Evolutionary conservation across 2,797 vertebrate genomes (phyloP).

Genomic region (Centroberyx gerrardi): DNA sequence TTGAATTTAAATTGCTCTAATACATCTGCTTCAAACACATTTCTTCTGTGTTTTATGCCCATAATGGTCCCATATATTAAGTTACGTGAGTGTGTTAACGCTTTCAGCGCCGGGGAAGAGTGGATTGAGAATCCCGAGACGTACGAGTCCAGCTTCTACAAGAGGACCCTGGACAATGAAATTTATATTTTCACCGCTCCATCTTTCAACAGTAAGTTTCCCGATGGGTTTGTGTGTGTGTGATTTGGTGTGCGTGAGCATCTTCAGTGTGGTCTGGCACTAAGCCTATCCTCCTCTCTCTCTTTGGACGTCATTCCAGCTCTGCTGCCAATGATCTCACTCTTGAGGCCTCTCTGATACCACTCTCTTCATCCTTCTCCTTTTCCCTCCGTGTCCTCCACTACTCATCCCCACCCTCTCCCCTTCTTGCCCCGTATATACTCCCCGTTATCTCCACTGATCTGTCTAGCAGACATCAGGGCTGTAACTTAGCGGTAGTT

Average conservation of each 20-base stretch:
- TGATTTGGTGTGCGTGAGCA: slow-evolving; percentile 17
- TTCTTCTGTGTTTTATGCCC: slow-evolving; percentile 41
- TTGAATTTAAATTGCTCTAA: slow-evolving; percentile 48
- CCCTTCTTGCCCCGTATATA: slow-evolving; percentile 39
- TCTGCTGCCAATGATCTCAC: slow-evolving; percentile 64
- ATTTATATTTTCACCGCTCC: slow-evolving; percentile 98
- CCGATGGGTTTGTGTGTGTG: slow-evolving; percentile 23
- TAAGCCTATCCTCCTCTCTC: slow-evolving; percentile 55
- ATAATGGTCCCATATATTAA: slow-evolving; percentile 45
- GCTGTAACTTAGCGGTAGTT: slow-evolving; percentile 51
- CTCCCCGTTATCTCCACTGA: slow-evolving; percentile 76
- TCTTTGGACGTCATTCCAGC: slow-evolving; percentile 64
- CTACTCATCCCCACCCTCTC: slow-evolving; percentile 46
- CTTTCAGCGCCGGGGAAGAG: slow-evolving; percentile 92
- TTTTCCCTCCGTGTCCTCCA: slow-evolving; percentile 69
- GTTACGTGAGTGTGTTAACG: slow-evolving; percentile 51
- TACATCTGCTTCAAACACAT: slow-evolving; percentile 52
- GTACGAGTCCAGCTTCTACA: slow-evolving; percentile 98
- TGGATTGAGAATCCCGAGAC: slow-evolving; percentile 96
- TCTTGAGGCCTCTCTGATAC: slow-evolving; percentile 68
- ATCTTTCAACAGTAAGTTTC: slow-evolving; percentile 92
- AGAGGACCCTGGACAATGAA: slow-evolving; percentile 96
- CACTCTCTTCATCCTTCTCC: slow-evolving; percentile 71
- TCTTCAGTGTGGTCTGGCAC: slow-evolving; percentile 68
- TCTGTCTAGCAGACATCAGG: slow-evolving; percentile 75